Base-by-base conservation (phyloP, 1,140 invertebrate species). In the Batillaria attramentaria region DNA sequence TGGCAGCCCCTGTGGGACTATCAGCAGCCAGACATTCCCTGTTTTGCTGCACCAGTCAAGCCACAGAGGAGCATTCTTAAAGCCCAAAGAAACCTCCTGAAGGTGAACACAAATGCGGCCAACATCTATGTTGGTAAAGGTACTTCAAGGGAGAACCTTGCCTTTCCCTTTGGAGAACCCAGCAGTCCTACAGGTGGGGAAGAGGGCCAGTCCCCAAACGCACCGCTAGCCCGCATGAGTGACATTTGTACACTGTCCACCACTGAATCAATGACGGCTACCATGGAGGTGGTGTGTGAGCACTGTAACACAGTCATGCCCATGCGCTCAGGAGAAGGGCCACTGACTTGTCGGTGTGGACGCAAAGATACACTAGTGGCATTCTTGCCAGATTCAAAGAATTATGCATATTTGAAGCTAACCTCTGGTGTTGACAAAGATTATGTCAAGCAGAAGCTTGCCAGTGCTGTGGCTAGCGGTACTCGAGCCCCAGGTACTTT, bases 1-100 rank as follows among this genome's bases (percentile, higher is more conserved):
- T 99, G 99, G 99, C 95, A 97, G 87, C 95, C 97, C 1, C 93
- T 99, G 91, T 99, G 97, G 95, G 96, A 90, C 39, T 97, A 96
- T 90, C 93, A 95, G 43, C 96, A 97, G 87, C 99, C 99, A 0
- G 97, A 98, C 82, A 94, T 97, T 1, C 91, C 95, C 0, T 99
- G 97, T 89, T 99, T 99, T 88, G 97, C 95, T 0, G 95, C 97
- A 8, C 95, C 96, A 41, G 97, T 98, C 35, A 97, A 97, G 90
- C 96, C 88, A 3, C 90, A 90, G 79, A 79, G 89, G 79, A 87
- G 88, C 74, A 83, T 89, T 10, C 80, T 90, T 8, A 89, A 87
- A 80, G 89, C 88, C n/a, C 86, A 89, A 66, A 79, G 87, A 60
- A 89, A 84, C 62, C 77, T 86, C n/a, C 74, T 89, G 33, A 90